Evolutionary conservation across 2,113 vertebrate species (phyloP).

Genomic region (Scytalopus superciliaris): DNA sequence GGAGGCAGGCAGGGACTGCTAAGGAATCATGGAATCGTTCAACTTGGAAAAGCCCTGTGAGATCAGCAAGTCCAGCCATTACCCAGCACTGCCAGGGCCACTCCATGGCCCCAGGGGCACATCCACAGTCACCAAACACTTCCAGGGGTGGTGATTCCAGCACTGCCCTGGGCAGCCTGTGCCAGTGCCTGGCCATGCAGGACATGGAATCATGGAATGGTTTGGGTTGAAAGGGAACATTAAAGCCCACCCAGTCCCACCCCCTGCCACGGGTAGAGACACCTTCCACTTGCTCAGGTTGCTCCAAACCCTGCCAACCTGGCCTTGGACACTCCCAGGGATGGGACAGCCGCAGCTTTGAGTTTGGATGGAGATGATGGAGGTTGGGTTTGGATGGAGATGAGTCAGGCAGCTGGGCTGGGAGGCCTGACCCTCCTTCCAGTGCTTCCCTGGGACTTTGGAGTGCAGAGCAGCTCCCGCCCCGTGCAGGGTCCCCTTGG

Average conservation of each 20-base stretch:
- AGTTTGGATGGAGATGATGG: neutral
- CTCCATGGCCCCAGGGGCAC: neutral
- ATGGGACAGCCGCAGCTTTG: neutral
- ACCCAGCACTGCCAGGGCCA: neutral
- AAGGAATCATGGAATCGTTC: neutral
- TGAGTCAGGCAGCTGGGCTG: neutral
- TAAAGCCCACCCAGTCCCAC: neutral
- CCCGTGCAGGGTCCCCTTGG: neutral
- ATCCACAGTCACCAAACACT: neutral
- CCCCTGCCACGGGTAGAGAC: neutral
- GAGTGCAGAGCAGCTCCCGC: neutral
- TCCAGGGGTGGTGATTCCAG: neutral
- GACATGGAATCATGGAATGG: neutral
- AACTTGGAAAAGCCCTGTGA: neutral
- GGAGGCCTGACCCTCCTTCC: neutral
- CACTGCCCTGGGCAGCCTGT: neutral
- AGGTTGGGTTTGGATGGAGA: neutral
- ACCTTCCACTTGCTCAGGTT: neutral
- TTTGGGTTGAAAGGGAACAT: neutral
- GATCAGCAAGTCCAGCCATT: neutral
- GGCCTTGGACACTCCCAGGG: neutral
- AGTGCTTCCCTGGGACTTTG: neutral
- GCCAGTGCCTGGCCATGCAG: neutral
- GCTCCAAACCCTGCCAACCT: neutral
- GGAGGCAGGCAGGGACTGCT: neutral